Base-by-base conservation (phyloP, 2,113 vertebrate genomes). In the Pygoscelis antarcticus region DNA sequence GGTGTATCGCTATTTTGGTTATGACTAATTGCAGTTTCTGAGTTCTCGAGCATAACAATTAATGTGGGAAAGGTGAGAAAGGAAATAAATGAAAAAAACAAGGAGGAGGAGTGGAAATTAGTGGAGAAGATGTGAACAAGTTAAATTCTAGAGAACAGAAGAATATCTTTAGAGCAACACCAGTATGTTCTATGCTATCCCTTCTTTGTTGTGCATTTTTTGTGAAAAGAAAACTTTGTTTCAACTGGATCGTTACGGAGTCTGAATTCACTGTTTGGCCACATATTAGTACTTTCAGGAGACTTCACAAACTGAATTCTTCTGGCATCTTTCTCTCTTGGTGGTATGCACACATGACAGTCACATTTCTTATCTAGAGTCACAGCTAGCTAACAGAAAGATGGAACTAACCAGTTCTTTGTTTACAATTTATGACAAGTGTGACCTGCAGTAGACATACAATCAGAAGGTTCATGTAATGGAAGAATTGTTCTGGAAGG, bases 391-490 rank as follows among this genome's bases (percentile, higher is more conserved):
- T 66, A 72, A 62, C 40, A 68, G 60, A 72, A 46, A 19, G 17
- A 30, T 40, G 18, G 34, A 88, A 47, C 44, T 58, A 46, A 57
- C 6, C 2, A 9, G 11, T 40, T 57, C 30, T 36, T 55, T 76
- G 25, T 42, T 80, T 74, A 54, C 40, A 34, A 2, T 62, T 68
- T 46, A 52, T 68, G 42, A 61, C 11, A 15, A 32, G 36, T 17
- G 20, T 79, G 27, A 49, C 60, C 15, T 74, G 52, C 0, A 0
- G 17, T 66, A 77, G 32, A 21, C 1, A 0, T 72, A 17, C 21
- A 46, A 1, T 74, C 21, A 27, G 44, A 69, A 87, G 13, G 12
- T 27, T 51, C 16, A 12, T 38, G 20, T n/a, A 51, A 36, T 2
- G 0, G 25, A 62, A 52, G 42, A 52, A 42, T 58, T 89, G 40